A percentile compares a stretch with the other conserved stretches of the same genome.
Conservation (phyloP, 2,797 vertebrate genomes). For the Hydrocynus forskahlii region DNA sequence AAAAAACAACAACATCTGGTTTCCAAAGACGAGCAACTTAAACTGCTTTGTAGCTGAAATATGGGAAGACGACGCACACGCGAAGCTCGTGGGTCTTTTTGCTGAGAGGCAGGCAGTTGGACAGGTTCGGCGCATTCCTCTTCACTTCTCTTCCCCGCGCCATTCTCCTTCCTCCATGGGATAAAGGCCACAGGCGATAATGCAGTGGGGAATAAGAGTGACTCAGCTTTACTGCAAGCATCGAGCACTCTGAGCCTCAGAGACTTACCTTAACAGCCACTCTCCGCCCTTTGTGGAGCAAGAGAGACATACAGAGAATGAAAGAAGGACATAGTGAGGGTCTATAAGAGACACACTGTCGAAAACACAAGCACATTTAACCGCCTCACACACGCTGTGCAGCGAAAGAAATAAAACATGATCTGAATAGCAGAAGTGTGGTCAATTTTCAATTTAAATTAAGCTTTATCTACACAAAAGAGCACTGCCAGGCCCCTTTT, state of each 20-base stretch:
- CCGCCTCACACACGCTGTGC: background rate
- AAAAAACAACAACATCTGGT: no score
- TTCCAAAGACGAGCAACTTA: background rate
- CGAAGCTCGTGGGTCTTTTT: conserved; percentile 4
- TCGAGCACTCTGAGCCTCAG: conserved; percentile 26
- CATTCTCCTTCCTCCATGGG: background rate
- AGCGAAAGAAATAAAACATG: background rate
- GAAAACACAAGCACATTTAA: conserved; percentile 12
- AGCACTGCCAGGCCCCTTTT: background rate
- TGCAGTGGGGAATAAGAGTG: conserved; percentile 30
- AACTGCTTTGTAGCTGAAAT: background rate
- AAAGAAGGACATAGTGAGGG: background rate
- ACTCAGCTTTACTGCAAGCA: conserved; percentile 37
- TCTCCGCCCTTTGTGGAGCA: background rate
- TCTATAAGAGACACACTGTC: conserved; percentile 23
- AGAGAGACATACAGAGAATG: conserved; percentile 16
- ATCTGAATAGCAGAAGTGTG: background rate
- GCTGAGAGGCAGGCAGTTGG: conserved; percentile 6
- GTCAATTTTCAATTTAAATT: background rate
- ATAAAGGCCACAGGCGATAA: conserved; percentile 11
- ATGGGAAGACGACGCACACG: no score
- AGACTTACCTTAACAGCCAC: conserved; percentile 28
- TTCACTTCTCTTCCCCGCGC: background rate
- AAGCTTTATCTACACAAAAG: background rate
- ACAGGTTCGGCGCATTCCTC: background rate